These are phyloP conservation scores for Gallinago nigripennis DNA, from an alignment of 2,797 vertebrate genomes.

Conservation along the genomic window DNA sequence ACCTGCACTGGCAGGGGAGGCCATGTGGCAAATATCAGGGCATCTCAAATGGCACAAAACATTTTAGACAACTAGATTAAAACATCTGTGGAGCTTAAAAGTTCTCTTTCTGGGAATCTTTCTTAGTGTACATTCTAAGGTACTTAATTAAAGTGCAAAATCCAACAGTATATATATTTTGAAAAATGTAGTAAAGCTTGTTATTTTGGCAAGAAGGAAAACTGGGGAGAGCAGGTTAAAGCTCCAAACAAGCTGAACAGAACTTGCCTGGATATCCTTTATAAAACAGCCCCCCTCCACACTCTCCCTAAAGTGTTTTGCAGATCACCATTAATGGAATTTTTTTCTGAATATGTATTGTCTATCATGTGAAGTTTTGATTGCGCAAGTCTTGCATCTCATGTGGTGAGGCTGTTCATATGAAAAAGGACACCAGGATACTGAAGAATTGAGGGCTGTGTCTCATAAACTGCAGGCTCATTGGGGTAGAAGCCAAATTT, in stretches of 20 bases:
- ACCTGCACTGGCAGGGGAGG: neutral
- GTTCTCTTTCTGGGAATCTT: neutral
- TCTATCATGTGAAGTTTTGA: neutral
- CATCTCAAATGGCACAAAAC: neutral
- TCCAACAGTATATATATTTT: neutral
- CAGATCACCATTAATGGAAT: neutral
- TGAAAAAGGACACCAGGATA: neutral
- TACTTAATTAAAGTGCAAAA: neutral
- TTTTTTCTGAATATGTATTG: neutral
- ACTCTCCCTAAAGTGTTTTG: neutral
- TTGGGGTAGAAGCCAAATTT: neutral
- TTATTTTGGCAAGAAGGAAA: neutral
- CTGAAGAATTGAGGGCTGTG: neutral
- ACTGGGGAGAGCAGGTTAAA: neutral
- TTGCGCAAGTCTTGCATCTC: neutral
- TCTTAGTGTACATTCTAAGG: neutral
- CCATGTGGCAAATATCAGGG: neutral
- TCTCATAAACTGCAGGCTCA: neutral
- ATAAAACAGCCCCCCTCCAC: neutral
- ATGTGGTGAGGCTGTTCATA: accelerated
- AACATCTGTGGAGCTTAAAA: neutral
- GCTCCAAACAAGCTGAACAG: neutral
- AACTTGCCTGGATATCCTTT: neutral
- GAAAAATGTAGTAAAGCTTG: neutral
- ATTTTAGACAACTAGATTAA: neutral